These are phyloP conservation scores for Zygothrica quintamaculata DNA, from an alignment of 2,888 invertebrate species.

Conservation along the genomic window DNA sequence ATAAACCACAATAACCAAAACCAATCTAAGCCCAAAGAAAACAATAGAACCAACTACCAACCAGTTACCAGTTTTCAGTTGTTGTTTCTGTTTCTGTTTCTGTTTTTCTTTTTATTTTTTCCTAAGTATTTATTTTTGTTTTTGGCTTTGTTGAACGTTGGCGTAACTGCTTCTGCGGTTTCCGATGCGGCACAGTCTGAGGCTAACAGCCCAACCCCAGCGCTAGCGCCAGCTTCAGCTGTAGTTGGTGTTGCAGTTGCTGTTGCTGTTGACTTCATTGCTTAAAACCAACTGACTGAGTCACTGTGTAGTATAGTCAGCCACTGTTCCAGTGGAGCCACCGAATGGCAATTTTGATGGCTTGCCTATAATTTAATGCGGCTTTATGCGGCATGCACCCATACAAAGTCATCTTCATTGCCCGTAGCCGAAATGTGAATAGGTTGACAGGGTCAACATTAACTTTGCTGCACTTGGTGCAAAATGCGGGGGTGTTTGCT, in stretches of 20 bases:
- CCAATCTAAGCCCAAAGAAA: slow-evolving; percentile 63
- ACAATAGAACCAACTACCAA: slow-evolving; percentile 52
- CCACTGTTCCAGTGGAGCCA: slow-evolving; percentile 5
- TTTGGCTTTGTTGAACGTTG: too few relatives aligned
- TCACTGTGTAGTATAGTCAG: too few relatives aligned
- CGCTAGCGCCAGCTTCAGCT: slow-evolving; percentile 11
- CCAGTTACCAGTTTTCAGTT: slow-evolving; percentile 32
- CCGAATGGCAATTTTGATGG: slow-evolving; percentile 53
- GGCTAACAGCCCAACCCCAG: slow-evolving; percentile 39
- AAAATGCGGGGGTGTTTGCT: background rate
- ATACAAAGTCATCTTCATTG: slow-evolving; percentile 59
- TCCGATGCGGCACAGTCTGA: slow-evolving; percentile 41
- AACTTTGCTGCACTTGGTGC: slow-evolving; percentile 7
- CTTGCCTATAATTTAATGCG: slow-evolving; percentile 65
- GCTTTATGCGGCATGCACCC: slow-evolving; percentile 59
- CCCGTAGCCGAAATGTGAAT: slow-evolving; percentile 63
- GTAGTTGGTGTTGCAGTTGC: slow-evolving; percentile 2
- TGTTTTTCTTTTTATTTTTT: too few relatives aligned
- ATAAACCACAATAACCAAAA: slow-evolving; percentile 66
- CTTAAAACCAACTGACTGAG: slow-evolving; percentile 24
- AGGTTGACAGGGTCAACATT: slow-evolving; percentile 69
- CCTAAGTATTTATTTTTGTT: too few relatives aligned
- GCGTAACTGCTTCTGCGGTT: slow-evolving; percentile 50
- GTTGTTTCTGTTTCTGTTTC: too few relatives aligned
- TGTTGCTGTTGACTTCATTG: background rate